Percentiles rank a stretch among this genome's conserved stretches.
These are phyloP conservation scores for Drosophila imparisetae DNA, from an alignment of 2,888 invertebrate genomes.

Conservation along the genomic window DNA sequence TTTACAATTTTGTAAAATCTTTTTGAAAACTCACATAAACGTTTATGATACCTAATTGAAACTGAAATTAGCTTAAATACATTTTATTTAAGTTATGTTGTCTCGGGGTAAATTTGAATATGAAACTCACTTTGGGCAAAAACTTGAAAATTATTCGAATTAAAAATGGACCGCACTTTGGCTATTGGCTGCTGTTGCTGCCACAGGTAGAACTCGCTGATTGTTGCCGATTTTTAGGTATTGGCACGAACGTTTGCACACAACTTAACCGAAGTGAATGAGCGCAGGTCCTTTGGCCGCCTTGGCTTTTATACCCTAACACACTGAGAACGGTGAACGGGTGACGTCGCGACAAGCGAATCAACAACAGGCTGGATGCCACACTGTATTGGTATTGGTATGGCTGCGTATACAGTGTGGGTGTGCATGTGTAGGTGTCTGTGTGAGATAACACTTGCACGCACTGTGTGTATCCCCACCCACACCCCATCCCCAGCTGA, in stretches of 20 bases:
- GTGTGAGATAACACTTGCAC: conserved; percentile 52
- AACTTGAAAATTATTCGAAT: conserved; percentile 4
- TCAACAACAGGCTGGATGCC: conserved; percentile 13
- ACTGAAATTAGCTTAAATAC: neutral
- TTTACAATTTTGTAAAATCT: too few relatives aligned
- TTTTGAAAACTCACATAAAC: too few relatives aligned
- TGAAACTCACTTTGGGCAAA: conserved; percentile 40
- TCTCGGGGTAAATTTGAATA: neutral
- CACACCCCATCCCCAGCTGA: neutral
- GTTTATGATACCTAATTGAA: too few relatives aligned
- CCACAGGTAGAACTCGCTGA: conserved; percentile 47
- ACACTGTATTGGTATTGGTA: conserved; percentile 16
- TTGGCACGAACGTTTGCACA: conserved; percentile 56
- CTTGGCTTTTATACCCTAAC: conserved; percentile 71
- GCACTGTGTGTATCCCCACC: conserved; percentile 17
- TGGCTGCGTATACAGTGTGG: conserved; percentile 4
- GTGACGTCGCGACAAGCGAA: conserved; percentile 37
- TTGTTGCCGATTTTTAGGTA: conserved; percentile 24
- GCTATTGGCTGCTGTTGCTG: conserved; percentile 33
- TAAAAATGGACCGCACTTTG: conserved; percentile 42
- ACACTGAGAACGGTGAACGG: conserved; percentile 41
- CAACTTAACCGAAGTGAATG: conserved; percentile 74
- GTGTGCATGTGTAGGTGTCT: conserved; percentile 17
- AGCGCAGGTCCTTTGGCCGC: conserved; percentile 65
- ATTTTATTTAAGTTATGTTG: neutral